A percentile compares a stretch with the other conserved stretches of the same genome.
These are phyloP conservation scores for Neotoxoptera formosana DNA, from an alignment of 1,140 invertebrate genomes.

Conservation along the genomic window DNA sequence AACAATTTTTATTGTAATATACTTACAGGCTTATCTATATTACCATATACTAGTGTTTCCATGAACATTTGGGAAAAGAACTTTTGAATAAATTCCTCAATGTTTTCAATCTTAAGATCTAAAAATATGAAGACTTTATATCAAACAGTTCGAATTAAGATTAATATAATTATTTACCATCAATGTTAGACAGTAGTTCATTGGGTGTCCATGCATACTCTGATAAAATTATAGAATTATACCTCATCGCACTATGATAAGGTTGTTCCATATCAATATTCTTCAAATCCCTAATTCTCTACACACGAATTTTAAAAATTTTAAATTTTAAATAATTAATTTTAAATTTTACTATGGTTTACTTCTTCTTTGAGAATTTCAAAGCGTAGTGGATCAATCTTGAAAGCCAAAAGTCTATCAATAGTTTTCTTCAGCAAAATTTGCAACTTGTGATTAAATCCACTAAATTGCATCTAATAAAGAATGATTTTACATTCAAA, in stretches of 20 bases:
- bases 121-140: constrained; percentile 58
- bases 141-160: background rate
- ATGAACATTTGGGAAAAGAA: constrained; percentile 82
- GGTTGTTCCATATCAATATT: constrained; percentile 91
- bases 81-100: constrained; percentile 78
- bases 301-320: constrained; percentile 60
- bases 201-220: constrained; percentile 89
- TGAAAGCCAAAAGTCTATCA: constrained; percentile 83
- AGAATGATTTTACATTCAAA: constrained; percentile 50
- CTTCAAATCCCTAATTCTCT: constrained; percentile 78
- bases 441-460: constrained; percentile 91
- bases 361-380: constrained; percentile 88
- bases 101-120: constrained; percentile 78
- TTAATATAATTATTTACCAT: constrained; percentile 68
- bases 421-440: constrained; percentile 88
- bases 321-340: background rate
- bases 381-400: constrained; percentile 84
- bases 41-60: constrained; percentile 87
- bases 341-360: constrained; percentile 59
- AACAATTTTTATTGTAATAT: background rate
- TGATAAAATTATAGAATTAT: constrained; percentile 80
- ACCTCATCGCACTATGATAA: constrained; percentile 92
- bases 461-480: constrained; percentile 78
- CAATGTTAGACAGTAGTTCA: constrained; percentile 80
- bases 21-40: constrained; percentile 65